phyloP scores from a whole-genome alignment of 2,113 vertebrate species.

The Anser brachyrhynchus region DNA sequence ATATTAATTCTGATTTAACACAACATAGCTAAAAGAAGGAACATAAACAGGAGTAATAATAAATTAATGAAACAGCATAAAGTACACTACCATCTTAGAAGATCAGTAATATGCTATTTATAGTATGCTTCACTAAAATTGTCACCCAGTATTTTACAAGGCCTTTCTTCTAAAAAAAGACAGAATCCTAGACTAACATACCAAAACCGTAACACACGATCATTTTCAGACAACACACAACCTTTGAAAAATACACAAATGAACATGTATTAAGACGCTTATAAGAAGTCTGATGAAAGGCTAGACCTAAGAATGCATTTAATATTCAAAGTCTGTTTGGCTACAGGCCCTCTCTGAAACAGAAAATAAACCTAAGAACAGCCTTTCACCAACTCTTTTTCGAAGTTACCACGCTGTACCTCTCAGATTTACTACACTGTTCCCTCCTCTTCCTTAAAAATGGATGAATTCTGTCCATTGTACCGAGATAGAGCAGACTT shows the following conservation, averaged over 20 bases:
- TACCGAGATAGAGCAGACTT: not conserved
- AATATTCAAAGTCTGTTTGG: not conserved
- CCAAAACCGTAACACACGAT: fast-evolving
- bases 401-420: not conserved
- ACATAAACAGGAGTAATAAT: not conserved
- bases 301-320: not conserved
- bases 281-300: not conserved
- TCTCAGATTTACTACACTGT: not conserved
- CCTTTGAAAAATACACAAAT: not conserved
- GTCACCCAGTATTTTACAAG: not conserved
- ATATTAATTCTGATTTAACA: not conserved
- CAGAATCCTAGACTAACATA: not conserved
- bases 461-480: not conserved
- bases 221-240: not conserved
- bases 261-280: not conserved
- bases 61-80: not conserved
- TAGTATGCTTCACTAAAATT: not conserved
- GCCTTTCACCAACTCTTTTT: not conserved
- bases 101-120: not conserved
- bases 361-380: not conserved
- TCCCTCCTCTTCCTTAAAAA: not conserved
- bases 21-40: not conserved
- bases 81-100: not conserved
- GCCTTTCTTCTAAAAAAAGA: not conserved
- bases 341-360: not conserved